phyloP scores from a whole-genome alignment of 2,113 vertebrate genomes.

The Prionailurus bengalensis region DNA sequence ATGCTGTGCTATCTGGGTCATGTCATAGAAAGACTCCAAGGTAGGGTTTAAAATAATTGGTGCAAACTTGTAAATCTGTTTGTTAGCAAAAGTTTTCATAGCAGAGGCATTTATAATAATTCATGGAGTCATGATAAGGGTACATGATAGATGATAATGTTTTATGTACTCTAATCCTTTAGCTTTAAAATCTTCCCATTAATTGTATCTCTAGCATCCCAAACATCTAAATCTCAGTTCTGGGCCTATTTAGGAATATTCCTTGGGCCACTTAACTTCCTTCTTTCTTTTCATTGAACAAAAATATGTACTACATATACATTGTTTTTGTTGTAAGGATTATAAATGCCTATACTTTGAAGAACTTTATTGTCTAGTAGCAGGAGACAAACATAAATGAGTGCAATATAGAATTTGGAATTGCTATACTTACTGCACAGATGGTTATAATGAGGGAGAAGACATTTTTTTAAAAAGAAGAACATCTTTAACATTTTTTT shows the following conservation, averaged over 20 bases:
- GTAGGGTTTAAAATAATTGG: neutral
- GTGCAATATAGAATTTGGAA: neutral
- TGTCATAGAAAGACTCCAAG: neutral
- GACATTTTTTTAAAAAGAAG: neutral
- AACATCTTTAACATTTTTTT: no score
- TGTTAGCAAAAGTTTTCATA: neutral
- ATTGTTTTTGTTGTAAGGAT: neutral
- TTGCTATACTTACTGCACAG: neutral
- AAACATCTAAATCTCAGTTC: neutral
- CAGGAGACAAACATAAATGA: neutral
- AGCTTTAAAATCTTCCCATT: neutral
- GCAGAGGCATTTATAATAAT: neutral
- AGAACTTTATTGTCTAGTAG: neutral
- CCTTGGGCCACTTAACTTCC: neutral
- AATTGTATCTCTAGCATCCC: neutral
- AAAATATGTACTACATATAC: neutral
- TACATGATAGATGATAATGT: neutral
- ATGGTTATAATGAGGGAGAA: neutral
- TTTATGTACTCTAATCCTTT: neutral
- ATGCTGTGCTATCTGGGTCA: neutral
- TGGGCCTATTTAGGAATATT: neutral
- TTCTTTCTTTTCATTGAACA: neutral
- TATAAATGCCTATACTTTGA: neutral
- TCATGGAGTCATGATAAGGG: neutral
- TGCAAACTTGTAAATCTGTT: neutral